Evolutionary conservation across 2,113 vertebrate species (phyloP).

Genomic region (Pogona vitticeps): DNA sequence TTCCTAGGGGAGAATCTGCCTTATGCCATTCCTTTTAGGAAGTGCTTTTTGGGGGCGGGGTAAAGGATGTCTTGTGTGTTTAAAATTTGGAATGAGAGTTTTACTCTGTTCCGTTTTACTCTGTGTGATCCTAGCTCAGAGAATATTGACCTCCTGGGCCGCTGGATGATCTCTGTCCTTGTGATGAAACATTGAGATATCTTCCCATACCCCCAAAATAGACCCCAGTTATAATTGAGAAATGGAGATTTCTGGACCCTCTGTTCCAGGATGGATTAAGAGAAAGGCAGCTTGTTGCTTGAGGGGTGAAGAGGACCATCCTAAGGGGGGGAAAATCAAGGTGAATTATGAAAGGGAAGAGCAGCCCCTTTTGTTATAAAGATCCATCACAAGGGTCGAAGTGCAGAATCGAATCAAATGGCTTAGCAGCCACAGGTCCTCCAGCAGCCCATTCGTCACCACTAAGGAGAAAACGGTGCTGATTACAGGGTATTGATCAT

Average conservation of each 20-base stretch:
- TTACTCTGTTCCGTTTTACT: no score
- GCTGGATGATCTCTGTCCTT: neutral
- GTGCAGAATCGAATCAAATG: neutral
- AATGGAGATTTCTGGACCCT: no score
- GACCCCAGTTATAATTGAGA: no score
- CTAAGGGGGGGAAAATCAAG: neutral
- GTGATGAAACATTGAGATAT: no score
- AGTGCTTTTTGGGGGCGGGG: neutral
- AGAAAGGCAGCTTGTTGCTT: neutral
- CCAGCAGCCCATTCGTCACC: neutral
- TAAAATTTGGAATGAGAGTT: no score
- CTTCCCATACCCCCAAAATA: no score
- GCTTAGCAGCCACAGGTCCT: slow-evolving; percentile 28
- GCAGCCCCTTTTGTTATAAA: slow-evolving; percentile 11
- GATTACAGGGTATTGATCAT: slow-evolving; percentile 29
- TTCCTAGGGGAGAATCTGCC: no score
- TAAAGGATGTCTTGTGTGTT: fast-evolving
- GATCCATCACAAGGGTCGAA: neutral
- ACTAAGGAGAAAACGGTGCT: slow-evolving; percentile 21
- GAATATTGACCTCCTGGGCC: neutral
- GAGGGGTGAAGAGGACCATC: neutral
- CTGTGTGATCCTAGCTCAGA: neutral
- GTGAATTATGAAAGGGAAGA: neutral
- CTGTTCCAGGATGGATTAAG: neutral
- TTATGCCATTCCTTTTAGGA: neutral